Evolutionary conservation across 2,888 invertebrate genomes (phyloP), one percentile per base, ranked within the genome.

Genomic region (Parnassius smintheus): DNA sequence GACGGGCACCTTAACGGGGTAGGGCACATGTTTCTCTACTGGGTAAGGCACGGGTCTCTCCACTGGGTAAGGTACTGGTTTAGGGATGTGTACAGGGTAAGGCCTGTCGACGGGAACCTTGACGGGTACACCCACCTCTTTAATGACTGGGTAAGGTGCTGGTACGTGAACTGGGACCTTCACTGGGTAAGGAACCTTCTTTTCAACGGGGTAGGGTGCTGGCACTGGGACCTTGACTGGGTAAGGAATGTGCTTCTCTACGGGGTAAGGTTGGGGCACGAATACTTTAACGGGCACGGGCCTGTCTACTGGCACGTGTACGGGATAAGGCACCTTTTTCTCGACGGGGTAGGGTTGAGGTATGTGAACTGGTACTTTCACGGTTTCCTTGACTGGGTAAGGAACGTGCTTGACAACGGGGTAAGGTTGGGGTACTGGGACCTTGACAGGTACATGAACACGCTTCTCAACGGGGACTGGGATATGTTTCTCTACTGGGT

Each of bases 321-420:
- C 92, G 60, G 92, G 93, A 85, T 91, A 91, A 46, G 93, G 94
- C 45, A 93, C 83, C 68, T 92, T 91, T 78, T 92, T 93, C 66
- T 94, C 94, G 25, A 95, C 95, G 41, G 95, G 95, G 87, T 95
- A 95, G 56, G 95, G 95, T 66, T 93, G 93, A 44, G 95, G 95
- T 58, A 94, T 94, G 65, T 93, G 94, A 10, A 93, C 92, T 65
- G 94, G 93, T 68, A 93, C 90, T 82, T 94, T 93, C 50, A 93
- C 88, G 66, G 91, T 81, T 72, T 93, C 93, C 76, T 95, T 95
- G 50, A 95, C 95, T 67, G 94, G 92, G 76, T 93, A 93, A 59
- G 94, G 95, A 2, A 95, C 92, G 70, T 93, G 93, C 68, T 94
- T 94, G 61, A 94, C 93, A 0, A 94, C 92, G 2, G 95, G 95